Percentiles rank a stretch among this genome's conserved stretches.
phyloP scores from a whole-genome alignment of 2,888 invertebrate genomes.

The Tachina fera region DNA sequence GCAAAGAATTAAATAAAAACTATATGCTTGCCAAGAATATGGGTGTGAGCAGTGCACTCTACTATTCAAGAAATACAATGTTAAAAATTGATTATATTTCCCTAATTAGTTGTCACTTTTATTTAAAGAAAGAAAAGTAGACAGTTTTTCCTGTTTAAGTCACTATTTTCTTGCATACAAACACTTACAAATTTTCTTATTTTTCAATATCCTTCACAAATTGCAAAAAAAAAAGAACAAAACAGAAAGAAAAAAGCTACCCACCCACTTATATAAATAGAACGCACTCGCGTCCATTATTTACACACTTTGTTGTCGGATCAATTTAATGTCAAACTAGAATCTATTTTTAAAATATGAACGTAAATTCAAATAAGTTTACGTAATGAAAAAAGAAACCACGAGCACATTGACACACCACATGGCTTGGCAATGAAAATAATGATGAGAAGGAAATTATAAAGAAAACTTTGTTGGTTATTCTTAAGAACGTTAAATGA shows the following conservation, averaged over 20 bases:
- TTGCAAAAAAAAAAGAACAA: slow-evolving; percentile 1
- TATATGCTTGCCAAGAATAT: too few species aligned
- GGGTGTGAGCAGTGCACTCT: too few species aligned
- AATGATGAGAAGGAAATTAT: background rate
- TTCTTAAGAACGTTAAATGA: background rate
- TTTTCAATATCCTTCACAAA: background rate
- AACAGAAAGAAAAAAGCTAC: background rate
- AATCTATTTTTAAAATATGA: slow-evolving; percentile 21
- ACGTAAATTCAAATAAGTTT: slow-evolving; percentile 18
- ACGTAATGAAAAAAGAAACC: background rate
- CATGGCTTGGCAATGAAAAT: slow-evolving; percentile 15
- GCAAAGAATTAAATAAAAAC: too few species aligned
- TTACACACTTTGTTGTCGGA: slow-evolving; percentile 30
- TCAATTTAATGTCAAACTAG: slow-evolving; percentile 51
- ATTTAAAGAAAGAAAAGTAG: background rate
- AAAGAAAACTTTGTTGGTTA: background rate
- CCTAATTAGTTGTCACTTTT: background rate
- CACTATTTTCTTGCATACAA: background rate
- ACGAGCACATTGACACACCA: slow-evolving; percentile 10
- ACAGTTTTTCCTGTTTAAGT: too few species aligned
- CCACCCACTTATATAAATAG: background rate
- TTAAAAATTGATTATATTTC: background rate
- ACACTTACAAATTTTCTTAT: background rate
- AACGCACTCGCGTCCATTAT: slow-evolving; percentile 5
- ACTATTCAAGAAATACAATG: too few species aligned